A percentile compares a stretch with the other conserved stretches of the same genome.
These are phyloP conservation scores for Adelges cooleyi DNA, from an alignment of 1,140 invertebrate species.

Conservation along the genomic window DNA sequence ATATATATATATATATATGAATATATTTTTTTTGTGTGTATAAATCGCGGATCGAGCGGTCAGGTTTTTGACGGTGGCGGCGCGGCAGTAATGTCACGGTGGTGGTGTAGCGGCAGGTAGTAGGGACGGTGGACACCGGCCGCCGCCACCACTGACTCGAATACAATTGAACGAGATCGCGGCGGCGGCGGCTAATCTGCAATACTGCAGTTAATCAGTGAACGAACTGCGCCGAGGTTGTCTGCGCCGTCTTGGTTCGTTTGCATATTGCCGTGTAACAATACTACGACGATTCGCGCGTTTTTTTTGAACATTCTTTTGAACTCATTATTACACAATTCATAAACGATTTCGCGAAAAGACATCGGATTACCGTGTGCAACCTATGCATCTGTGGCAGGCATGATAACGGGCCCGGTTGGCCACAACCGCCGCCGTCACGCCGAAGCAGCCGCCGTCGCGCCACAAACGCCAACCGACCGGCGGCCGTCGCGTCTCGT, in stretches of 20 bases:
- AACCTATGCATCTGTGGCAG: too few relatives aligned
- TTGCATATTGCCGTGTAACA: too few relatives aligned
- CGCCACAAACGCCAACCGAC: neutral
- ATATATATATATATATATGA: too few relatives aligned
- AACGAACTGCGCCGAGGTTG: slow-evolving; percentile 4
- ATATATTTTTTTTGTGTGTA: too few relatives aligned
- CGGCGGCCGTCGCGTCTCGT: neutral
- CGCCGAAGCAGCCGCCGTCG: neutral
- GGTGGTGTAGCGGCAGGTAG: neutral
- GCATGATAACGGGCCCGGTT: neutral
- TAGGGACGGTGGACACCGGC: neutral
- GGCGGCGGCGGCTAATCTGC: neutral
- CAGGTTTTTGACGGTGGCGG: too few relatives aligned
- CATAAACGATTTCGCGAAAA: too few relatives aligned
- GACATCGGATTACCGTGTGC: too few relatives aligned
- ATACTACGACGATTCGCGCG: too few relatives aligned
- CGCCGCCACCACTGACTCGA: neutral
- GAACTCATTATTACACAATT: too few relatives aligned
- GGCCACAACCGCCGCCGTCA: neutral
- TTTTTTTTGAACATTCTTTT: too few relatives aligned
- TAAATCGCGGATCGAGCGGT: too few relatives aligned
- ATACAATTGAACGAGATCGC: slow-evolving; percentile 6
- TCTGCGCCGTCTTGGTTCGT: neutral
- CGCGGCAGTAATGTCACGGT: too few relatives aligned
- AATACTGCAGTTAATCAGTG: slow-evolving; percentile 18